Evolutionary conservation across 2,888 invertebrate species (phyloP).

Genomic region (Cacoxenus indagator): DNA sequence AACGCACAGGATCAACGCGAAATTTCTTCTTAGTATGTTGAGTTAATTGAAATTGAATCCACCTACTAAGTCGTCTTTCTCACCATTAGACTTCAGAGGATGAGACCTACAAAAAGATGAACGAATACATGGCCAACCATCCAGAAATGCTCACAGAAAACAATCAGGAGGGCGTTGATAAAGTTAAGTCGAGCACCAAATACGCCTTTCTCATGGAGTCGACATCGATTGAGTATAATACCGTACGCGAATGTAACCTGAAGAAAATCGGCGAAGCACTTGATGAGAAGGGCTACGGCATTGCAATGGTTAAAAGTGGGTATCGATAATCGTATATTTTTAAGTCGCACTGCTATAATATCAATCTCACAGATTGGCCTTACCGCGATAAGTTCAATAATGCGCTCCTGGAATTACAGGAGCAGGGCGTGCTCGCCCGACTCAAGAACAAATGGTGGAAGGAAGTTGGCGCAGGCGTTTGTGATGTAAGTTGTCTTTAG

Average conservation of each 20-base stretch:
- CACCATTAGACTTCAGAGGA: conserved; percentile 79
- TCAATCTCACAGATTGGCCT: conserved; percentile 61
- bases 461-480: conserved; percentile 82
- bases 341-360: not conserved
- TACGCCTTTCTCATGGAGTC: conserved; percentile 88
- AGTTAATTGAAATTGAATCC: not conserved
- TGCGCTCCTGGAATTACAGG: conserved; percentile 87
- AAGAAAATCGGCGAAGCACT: conserved; percentile 75
- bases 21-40: conserved; percentile 84
- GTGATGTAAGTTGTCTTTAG: conserved; percentile 73
- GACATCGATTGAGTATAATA: conserved; percentile 81
- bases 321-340: not conserved
- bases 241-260: conserved; percentile 77
- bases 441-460: conserved; percentile 94
- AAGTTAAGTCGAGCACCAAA: conserved; percentile 65
- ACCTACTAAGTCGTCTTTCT: not conserved
- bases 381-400: conserved; percentile 84
- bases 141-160: conserved; percentile 70
- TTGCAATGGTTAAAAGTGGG: conserved; percentile 79
- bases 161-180: conserved; percentile 74
- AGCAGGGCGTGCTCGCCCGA: conserved; percentile 81
- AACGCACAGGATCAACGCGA: conserved; percentile 86
- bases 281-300: conserved; percentile 82
- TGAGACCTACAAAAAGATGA: conserved; percentile 83
- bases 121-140: conserved; percentile 80